Percentiles rank a stretch among this genome's conserved stretches.
Conservation (phyloP, 2,797 vertebrate genomes). For the Rallus crepitans region DNA sequence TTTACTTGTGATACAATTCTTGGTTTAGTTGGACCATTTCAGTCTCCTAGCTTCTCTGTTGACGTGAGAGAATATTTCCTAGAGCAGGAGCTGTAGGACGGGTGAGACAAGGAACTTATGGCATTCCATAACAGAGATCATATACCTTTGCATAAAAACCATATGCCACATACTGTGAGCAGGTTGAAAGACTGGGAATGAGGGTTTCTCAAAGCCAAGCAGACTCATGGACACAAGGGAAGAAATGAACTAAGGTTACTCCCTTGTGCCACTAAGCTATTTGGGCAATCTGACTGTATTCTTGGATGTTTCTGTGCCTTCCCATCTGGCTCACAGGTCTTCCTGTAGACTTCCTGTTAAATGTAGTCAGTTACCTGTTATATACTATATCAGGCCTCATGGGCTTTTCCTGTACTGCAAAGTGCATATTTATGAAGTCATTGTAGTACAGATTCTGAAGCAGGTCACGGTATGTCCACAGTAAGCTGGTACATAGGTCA, state of each 20-base stretch:
- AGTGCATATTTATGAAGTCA: not conserved
- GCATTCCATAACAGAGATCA: not conserved
- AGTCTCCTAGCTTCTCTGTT: not conserved
- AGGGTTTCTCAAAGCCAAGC: not conserved
- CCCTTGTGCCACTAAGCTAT: not conserved
- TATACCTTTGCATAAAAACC: not conserved
- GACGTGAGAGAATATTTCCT: not conserved
- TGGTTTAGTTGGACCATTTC: not conserved
- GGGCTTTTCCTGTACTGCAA: not conserved
- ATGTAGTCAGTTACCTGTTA: not conserved
- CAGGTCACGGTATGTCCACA: not conserved
- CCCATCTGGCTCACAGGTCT: not conserved
- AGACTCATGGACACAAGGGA: not conserved
- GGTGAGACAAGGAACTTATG: not conserved
- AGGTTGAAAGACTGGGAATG: not conserved
- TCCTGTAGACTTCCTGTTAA: not conserved
- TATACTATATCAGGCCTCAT: fast-evolving
- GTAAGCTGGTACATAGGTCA: not conserved
- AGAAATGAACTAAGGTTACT: not conserved
- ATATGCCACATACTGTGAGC: not conserved
- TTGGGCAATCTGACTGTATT: not conserved
- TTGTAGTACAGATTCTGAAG: not conserved
- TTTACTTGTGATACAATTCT: not conserved
- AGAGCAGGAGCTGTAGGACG: not conserved
- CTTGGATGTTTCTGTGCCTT: not conserved